A percentile compares a stretch with the other conserved stretches of the same genome.
Conservation (phyloP, 2,888 invertebrate genomes). For the Conops quadrifasciatus region DNA sequence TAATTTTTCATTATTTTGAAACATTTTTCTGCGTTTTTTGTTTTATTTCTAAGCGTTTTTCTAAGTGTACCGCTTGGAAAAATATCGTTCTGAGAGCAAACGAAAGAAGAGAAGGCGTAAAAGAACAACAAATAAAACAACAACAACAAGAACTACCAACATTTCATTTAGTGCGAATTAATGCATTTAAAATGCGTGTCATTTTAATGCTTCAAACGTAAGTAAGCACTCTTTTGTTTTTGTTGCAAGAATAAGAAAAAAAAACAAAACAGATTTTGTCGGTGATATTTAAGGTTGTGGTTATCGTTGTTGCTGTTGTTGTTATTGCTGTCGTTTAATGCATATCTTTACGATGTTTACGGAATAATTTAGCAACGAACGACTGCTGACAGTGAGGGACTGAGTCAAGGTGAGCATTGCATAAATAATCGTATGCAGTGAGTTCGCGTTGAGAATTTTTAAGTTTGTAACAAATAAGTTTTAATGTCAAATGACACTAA, state of each 20-base stretch:
- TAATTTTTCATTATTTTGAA: too few species aligned
- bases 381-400: not conserved
- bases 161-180: slow-evolving; percentile 21
- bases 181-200: slow-evolving; percentile 9
- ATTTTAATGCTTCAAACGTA: not conserved
- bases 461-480: too few species aligned
- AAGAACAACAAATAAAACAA: slow-evolving; percentile 4
- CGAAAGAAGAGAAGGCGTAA: too few species aligned
- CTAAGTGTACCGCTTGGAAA: too few species aligned
- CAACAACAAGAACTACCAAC: slow-evolving; percentile 23
- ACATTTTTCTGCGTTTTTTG: too few species aligned
- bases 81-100: too few species aligned
- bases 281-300: not conserved
- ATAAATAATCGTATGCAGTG: too few species aligned
- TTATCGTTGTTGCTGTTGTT: slow-evolving; percentile 13
- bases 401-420: not conserved
- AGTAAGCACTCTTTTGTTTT: slow-evolving; percentile 1
- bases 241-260: not conserved
- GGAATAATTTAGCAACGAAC: not conserved
- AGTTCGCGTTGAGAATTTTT: too few species aligned
- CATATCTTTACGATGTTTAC: slow-evolving; percentile 11
- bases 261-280: not conserved
- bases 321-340: slow-evolving; percentile 17
- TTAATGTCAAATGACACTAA: too few species aligned
- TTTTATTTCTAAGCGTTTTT: too few species aligned